Conservation (phyloP, 1,140 invertebrate genomes). For the Hirudo medicinalis region DNA sequence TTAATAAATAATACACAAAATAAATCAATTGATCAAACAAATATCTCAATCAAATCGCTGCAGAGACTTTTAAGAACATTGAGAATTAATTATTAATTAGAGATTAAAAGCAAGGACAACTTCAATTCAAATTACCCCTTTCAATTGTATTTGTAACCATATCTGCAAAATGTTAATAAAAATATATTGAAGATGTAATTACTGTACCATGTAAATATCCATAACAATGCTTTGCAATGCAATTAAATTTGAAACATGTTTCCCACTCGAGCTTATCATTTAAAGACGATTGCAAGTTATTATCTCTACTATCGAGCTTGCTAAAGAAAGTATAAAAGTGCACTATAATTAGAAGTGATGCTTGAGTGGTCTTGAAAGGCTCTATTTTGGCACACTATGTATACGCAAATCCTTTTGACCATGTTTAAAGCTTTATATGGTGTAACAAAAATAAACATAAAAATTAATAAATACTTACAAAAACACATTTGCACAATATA, state of each 20-base stretch:
- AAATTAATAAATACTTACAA: slow-evolving; percentile 6
- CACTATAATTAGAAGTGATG: no score
- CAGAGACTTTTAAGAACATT: no score
- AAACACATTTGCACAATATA: slow-evolving; percentile 9
- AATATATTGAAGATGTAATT: neutral
- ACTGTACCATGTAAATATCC: neutral
- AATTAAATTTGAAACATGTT: slow-evolving; percentile 1
- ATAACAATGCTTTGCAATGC: neutral
- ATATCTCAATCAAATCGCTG: no score
- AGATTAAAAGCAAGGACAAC: no score
- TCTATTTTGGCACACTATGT: no score
- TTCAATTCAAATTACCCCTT: neutral
- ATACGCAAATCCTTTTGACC: no score
- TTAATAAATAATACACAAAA: neutral
- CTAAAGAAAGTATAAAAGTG: no score
- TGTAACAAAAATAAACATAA: neutral
- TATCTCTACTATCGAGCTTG: neutral
- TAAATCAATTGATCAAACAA: neutral
- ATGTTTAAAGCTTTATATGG: no score
- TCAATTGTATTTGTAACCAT: slow-evolving; percentile 6
- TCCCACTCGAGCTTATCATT: neutral
- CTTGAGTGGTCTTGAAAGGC: no score
- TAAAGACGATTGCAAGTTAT: neutral
- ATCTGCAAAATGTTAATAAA: neutral
- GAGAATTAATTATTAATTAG: no score